Evolutionary conservation across 2,888 invertebrate species (phyloP), one percentile per base, ranked within the genome.

Genomic region (Leucoma salicis): DNA sequence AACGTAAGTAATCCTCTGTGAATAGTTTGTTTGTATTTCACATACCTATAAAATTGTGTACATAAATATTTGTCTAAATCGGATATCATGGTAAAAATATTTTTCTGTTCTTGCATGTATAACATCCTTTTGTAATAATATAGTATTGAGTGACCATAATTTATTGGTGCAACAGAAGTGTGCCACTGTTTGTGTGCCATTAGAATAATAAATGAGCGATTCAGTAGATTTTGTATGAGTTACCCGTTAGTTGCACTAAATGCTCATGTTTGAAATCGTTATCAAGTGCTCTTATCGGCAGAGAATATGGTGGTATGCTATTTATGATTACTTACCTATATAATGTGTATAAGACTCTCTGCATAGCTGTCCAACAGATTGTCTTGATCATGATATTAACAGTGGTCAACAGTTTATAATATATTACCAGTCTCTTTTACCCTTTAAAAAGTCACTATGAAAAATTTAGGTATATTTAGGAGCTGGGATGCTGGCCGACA

Each of bases 1-100:
- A 92, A 91, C 59, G 92, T 92, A 86, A 91, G 92, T 35, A 29
- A 2, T 7, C 13, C 7, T 31, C 45, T 47, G 29, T 40, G 7
- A 34, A 28, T n/a, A n/a, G n/a, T n/a, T n/a, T n/a, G n/a, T n/a
- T n/a, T n/a, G n/a, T n/a, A n/a, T n/a, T n/a, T n/a, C n/a, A n/a
- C n/a, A 31, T 28, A 12, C 3, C 3, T 25, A 25, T 25, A n/a
- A 25, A 25, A 27, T 27, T 12, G n/a, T 27, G 21, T 2, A 1
- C n/a, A n/a, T n/a, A n/a, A n/a, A n/a, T 10, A 27, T 12, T 27
- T 27, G n/a, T 2, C 5, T 6, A 3, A 2, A 11, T 27, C n/a
- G 8, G 6, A 16, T 16, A 4, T n/a, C n/a, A n/a, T 16, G 16
- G 3, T 16, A n/a, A 2, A 25, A 27, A 27, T n/a, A 10, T 27